phyloP scores from a whole-genome alignment of 2,113 vertebrate genomes.

The Chloroceryle aenea region DNA sequence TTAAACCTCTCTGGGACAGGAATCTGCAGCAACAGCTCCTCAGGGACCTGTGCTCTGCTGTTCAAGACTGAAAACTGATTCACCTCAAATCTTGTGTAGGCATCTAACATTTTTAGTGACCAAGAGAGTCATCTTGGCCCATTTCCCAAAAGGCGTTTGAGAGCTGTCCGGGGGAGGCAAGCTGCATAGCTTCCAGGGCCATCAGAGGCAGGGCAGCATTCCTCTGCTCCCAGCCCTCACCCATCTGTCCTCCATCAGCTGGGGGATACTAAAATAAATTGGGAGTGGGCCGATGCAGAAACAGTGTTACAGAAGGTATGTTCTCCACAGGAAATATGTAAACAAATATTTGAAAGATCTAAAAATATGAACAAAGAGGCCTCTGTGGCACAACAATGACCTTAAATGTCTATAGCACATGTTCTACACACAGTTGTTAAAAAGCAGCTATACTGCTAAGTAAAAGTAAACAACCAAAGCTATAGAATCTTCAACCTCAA shows the following conservation, averaged over 20 bases:
- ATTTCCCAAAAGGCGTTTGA: neutral
- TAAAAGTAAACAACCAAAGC: neutral
- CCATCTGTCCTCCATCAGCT: slow-evolving; percentile 66
- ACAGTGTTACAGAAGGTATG: slow-evolving; percentile 23
- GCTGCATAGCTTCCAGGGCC: slow-evolving; percentile 18
- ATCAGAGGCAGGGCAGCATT: slow-evolving; percentile 60
- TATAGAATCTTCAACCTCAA: neutral
- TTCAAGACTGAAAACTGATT: neutral
- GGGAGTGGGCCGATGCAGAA: slow-evolving; percentile 18
- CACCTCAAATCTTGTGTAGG: neutral
- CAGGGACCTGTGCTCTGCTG: accelerated
- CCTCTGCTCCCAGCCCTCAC: slow-evolving; percentile 35
- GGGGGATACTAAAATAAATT: slow-evolving; percentile 56
- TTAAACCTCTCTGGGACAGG: neutral
- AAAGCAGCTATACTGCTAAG: neutral
- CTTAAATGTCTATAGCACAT: neutral
- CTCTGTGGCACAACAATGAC: slow-evolving; percentile 1
- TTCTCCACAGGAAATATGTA: slow-evolving; percentile 36
- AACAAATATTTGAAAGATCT: slow-evolving; percentile 56
- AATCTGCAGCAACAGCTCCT: neutral
- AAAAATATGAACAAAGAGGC: slow-evolving; percentile 8
- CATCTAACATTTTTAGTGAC: neutral
- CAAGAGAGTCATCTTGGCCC: neutral
- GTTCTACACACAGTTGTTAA: neutral
- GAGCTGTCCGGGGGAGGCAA: neutral